phyloP scores from a whole-genome alignment of 2,797 vertebrate genomes.

The Rhinoraja longicauda region DNA sequence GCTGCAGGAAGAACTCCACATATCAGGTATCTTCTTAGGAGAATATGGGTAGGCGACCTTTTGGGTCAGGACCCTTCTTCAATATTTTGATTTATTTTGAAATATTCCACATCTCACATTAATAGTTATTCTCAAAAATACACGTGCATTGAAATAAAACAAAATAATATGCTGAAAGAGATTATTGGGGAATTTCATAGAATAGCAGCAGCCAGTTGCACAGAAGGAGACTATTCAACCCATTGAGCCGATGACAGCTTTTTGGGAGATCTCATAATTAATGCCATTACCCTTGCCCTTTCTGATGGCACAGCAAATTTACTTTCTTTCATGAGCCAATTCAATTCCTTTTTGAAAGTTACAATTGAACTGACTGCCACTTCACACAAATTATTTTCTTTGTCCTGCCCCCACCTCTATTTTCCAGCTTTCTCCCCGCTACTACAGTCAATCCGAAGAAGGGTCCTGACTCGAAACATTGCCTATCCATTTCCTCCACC shows the following conservation, averaged over 20 bases:
- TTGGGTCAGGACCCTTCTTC: no score
- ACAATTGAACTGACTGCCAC: background rate
- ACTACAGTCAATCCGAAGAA: no score
- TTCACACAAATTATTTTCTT: background rate
- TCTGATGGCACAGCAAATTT: background rate
- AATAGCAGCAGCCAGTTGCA: background rate
- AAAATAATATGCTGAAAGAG: background rate
- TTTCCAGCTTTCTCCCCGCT: no score
- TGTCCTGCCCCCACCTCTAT: no score
- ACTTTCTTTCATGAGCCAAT: no score
- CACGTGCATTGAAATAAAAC: background rate
- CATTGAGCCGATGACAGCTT: background rate
- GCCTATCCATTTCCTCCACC: no score
- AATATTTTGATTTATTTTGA: background rate
- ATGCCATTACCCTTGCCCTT: background rate
- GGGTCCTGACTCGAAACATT: no score
- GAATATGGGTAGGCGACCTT: no score
- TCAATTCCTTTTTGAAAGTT: background rate
- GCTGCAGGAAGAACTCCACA: no score
- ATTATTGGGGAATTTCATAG: background rate
- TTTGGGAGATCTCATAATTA: background rate
- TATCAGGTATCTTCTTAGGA: no score
- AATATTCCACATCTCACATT: background rate
- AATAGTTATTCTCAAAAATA: background rate
- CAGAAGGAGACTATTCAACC: background rate